Conservation (phyloP, 2,797 vertebrate genomes). For the Tauraco hartlaubi region DNA sequence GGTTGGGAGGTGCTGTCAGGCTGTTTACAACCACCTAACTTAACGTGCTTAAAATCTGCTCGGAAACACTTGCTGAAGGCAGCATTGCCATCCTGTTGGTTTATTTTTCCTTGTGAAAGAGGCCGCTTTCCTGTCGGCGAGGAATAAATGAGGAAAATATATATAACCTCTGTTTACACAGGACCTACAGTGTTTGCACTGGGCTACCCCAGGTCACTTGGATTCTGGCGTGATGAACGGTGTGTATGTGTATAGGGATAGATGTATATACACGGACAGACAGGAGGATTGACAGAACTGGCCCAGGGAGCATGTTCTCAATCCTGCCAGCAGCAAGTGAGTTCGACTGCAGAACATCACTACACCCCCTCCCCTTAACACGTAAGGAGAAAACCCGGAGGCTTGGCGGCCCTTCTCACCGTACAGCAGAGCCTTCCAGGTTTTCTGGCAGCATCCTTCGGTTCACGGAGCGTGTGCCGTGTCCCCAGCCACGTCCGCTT, state of each 20-base stretch:
- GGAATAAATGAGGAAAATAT: constrained; percentile 45
- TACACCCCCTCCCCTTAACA: too few relatives aligned
- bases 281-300: not conserved
- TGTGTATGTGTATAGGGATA: not conserved
- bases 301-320: not conserved
- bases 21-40: constrained; percentile 62
- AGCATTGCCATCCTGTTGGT: not conserved
- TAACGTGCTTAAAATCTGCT: constrained; percentile 53
- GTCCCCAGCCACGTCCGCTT: accelerated
- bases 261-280: not conserved
- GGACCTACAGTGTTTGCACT: constrained; percentile 28
- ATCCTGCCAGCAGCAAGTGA: not conserved
- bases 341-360: not conserved
- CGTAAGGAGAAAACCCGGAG: not conserved
- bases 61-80: constrained; percentile 46
- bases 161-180: constrained; percentile 31
- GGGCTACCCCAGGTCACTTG: constrained; percentile 7
- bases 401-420: not conserved
- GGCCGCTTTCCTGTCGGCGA: constrained; percentile 14
- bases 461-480: accelerated
- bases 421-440: not conserved
- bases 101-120: constrained; percentile 52
- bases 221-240: not conserved
- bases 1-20: constrained; percentile 56
- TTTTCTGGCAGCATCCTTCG: not conserved